Conservation (phyloP, 2,113 vertebrate genomes). For the Paracanthobrama guichenoti region DNA sequence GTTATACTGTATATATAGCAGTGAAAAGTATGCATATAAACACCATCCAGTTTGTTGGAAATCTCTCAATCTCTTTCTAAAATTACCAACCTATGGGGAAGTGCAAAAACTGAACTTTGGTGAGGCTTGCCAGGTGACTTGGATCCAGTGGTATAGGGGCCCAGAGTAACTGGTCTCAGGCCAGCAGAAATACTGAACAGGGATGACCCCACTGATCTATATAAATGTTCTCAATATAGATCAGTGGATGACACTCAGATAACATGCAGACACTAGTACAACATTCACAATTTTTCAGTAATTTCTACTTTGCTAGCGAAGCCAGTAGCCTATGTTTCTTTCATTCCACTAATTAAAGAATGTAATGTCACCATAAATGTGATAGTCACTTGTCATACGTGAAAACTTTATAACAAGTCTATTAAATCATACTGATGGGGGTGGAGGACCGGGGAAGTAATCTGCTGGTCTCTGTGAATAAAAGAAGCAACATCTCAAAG, state of each 20-base stretch:
- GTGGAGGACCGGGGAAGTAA: slow-evolving; percentile 7
- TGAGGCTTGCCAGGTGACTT: no score
- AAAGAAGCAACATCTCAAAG: slow-evolving; percentile 37
- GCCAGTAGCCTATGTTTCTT: not conserved
- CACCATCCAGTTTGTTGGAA: not conserved
- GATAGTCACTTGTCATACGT: not conserved
- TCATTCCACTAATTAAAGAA: not conserved
- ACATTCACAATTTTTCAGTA: not conserved
- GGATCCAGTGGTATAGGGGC: no score
- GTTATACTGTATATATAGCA: not conserved
- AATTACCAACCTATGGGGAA: not conserved
- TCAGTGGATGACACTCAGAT: not conserved
- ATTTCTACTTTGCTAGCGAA: not conserved
- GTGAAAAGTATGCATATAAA: not conserved
- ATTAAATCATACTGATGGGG: slow-evolving; percentile 6
- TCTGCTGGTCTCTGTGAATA: slow-evolving; percentile 19
- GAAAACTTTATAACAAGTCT: slow-evolving; percentile 16
- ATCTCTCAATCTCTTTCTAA: not conserved
- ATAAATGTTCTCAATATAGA: no score
- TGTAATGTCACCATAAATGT: not conserved
- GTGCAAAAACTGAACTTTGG: not conserved
- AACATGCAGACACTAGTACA: not conserved
- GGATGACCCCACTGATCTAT: no score
- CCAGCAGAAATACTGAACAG: not conserved
- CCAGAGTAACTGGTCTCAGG: no score